Evolutionary conservation across 2,113 vertebrate genomes (phyloP), one percentile per base, ranked within the genome.

Genomic region (Hyla sarda): DNA sequence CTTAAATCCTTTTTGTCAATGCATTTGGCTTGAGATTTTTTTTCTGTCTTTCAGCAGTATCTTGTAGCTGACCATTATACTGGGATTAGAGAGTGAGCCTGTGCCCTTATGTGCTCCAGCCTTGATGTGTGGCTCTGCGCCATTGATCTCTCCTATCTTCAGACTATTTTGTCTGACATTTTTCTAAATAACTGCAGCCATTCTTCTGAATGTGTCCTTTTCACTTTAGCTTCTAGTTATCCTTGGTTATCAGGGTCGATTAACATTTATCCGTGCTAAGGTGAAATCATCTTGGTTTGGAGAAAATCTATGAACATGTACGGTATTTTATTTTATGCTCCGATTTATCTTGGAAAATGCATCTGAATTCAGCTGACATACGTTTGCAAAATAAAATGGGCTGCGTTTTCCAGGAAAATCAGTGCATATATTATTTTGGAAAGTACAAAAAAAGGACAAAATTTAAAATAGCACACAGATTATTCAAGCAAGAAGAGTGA

Each of bases 191-290:
- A 71, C 2, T 71, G 34, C 67, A 71, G 67, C 67, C 34, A 71
- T 71, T 71, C 19, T 23, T 71, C 5, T 6, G 12, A 16, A 67
- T 69, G 32, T 41, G 67, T 34, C 62, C 4, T 32, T 32, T 16
- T 16, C 6, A 69, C 16, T 32, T 28, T 69, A 62, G 30, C 65
- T 1, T 71, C 30, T 50, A 48, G 50, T 75, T 50, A 48, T 48
- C 13, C 25, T 7, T 25, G 30, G 25, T 19, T 50, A 17, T 76
- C 73, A 76, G 9, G 45, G 73, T 47, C 9, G n/a, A 76, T 54
- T 77, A 52, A 5, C 50, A 71, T 71, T 34, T 82, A 13, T 67
- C 58, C 25, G 62, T 65, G 62, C 50, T n/a, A 82, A 71, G 60
- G 58, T 71, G 41, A 82, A 48, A 37, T 37, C 47, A 21, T 65